Base-by-base conservation (phyloP, 2,797 vertebrate genomes). In the Alca torda region DNA sequence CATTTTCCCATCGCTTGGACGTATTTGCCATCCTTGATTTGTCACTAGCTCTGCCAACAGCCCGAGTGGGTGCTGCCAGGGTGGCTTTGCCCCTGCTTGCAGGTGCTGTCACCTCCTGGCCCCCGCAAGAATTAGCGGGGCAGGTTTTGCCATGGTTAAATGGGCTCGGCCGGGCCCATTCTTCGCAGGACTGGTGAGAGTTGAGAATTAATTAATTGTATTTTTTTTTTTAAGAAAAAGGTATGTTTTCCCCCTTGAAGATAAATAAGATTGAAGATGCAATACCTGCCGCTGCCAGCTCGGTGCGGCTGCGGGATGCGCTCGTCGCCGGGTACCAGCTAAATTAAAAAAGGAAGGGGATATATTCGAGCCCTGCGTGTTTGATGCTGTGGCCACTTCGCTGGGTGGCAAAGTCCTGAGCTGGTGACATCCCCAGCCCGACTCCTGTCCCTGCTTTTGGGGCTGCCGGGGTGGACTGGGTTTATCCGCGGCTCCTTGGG, bases 331-430 rank as follows among this genome's bases (percentile, higher is more conserved):
- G 56, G 76, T 82, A 64, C 67, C 72, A 64, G 46, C 41, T 56
- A 26, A 31, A 60, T 37, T 41, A 26, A 37, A 39, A 5, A 60
- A 39, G 74, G 5, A 24, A 57, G 4, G 46, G 79, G 45, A 14
- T 37, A 6, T 20, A 5, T 70, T 16, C 0, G 5, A 90, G 64
- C 10, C 2, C 4, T 48, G n/a, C 0, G 1, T 13, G 67, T 8
- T 30, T 13, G 61, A 16, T 65, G 80, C 41, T 37, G 45, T 17
- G 51, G 24, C 35, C 10, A 10, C 64, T 72, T 65, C 24, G 30
- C 35, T 45, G 35, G 9, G n/a, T 43, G 69, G 13, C 56, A 56
- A 79, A 74, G 56, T 28, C 21, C 53, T n/a, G 65, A 74, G 39
- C 46, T 77, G 64, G 2, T 18, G 48, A 56, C 20, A 54, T 67